A percentile compares a stretch with the other conserved stretches of the same genome.
phyloP scores from a whole-genome alignment of 2,888 invertebrate genomes.

The Agriopis leucophaearia region DNA sequence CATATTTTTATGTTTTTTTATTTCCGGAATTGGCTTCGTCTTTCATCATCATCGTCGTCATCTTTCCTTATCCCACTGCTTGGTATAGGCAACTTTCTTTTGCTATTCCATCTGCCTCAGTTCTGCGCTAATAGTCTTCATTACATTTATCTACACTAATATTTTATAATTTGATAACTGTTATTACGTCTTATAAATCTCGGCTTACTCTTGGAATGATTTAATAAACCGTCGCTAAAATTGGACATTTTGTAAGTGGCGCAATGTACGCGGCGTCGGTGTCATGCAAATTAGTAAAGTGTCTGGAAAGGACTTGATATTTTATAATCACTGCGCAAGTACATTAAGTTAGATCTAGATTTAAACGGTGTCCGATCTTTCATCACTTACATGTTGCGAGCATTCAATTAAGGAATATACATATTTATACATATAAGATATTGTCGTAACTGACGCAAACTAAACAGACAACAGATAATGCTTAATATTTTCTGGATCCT shows the following conservation, averaged over 20 bases:
- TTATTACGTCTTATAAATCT: slow-evolving; percentile 6
- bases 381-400: slow-evolving; percentile 47
- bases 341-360: slow-evolving; percentile 45
- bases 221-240: slow-evolving; percentile 23
- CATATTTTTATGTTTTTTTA: neutral
- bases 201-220: slow-evolving; percentile 11
- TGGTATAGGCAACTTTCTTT: too few species aligned
- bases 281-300: slow-evolving; percentile 53
- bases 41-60: too few species aligned
- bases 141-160: neutral
- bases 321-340: slow-evolving; percentile 44
- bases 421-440: neutral
- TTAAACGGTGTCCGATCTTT: slow-evolving; percentile 50
- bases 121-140: neutral
- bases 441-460: neutral
- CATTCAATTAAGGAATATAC: slow-evolving; percentile 22
- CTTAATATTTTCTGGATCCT: neutral
- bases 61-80: too few species aligned
- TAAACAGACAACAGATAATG: neutral
- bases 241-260: slow-evolving; percentile 28
- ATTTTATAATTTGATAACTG: slow-evolving; percentile 3
- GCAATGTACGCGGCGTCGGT: slow-evolving; percentile 42
- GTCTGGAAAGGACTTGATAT: slow-evolving; percentile 52
- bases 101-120: too few species aligned
- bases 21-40: neutral